These are phyloP conservation scores for Blastomussa wellsi DNA, from an alignment of 92 coral and sea anemone species.

Conservation along the genomic window DNA sequence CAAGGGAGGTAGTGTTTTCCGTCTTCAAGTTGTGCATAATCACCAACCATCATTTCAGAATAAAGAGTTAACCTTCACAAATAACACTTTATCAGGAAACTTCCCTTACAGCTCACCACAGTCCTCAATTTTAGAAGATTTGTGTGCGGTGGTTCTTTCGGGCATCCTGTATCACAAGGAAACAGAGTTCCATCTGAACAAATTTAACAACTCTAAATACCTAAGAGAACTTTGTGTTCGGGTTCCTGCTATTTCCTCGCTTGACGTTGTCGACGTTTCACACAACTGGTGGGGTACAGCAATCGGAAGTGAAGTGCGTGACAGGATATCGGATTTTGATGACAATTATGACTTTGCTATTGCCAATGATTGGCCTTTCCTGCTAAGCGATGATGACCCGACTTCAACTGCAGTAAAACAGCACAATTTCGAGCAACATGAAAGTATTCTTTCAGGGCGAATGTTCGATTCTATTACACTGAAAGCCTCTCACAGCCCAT, in stretches of 20 bases:
- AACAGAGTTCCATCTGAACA: conserved; percentile 39
- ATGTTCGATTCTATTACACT: conserved; percentile 47
- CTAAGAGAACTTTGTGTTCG: conserved; percentile 51
- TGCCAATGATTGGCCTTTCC: conserved; percentile 56
- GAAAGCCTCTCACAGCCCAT: conserved; percentile 57
- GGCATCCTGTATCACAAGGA: conserved; percentile 44
- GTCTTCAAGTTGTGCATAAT: conserved; percentile 49
- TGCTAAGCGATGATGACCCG: conserved; percentile 19
- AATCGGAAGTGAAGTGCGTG: conserved; percentile 15
- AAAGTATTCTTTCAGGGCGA: conserved; percentile 50
- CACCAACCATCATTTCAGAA: neutral
- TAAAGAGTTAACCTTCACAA: conserved; percentile 24
- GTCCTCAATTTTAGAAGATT: neutral
- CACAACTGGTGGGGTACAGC: conserved; percentile 79
- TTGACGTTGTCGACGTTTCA: conserved; percentile 27
- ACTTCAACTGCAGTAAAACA: conserved; percentile 6
- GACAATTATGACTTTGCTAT: conserved; percentile 56
- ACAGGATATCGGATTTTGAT: conserved; percentile 65
- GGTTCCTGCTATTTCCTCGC: conserved; percentile 34
- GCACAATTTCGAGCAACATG: conserved; percentile 7
- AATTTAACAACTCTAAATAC: conserved; percentile 45
- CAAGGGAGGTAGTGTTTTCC: conserved; percentile 30
- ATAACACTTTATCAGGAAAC: conserved; percentile 57
- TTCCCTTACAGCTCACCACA: neutral
- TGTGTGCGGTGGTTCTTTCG: conserved; percentile 39